A percentile compares a stretch with the other conserved stretches of the same genome.
phyloP scores from a whole-genome alignment of 1,140 invertebrate genomes.

The Habropoda laboriosa region DNA sequence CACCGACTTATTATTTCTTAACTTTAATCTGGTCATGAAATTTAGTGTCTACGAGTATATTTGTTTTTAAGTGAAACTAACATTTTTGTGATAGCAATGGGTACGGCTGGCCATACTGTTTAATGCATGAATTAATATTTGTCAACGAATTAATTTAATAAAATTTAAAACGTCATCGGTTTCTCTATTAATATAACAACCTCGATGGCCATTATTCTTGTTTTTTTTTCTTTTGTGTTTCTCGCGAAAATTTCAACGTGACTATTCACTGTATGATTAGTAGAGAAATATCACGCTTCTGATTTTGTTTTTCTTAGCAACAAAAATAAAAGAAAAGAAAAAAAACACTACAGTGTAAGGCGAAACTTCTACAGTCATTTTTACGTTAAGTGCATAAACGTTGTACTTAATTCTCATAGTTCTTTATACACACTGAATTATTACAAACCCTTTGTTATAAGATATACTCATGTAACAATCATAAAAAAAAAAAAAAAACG shows the following conservation, averaged over 20 bases:
- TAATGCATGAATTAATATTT: conserved; percentile 41
- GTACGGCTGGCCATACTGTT: conserved; percentile 45
- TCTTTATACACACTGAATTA: conserved; percentile 9
- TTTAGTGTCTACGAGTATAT: conserved; percentile 42
- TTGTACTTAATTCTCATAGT: conserved; percentile 30
- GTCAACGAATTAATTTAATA: conserved; percentile 46
- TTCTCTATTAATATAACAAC: conserved; percentile 3
- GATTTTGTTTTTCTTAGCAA: neutral
- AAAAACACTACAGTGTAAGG: neutral
- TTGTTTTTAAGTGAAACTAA: conserved; percentile 48
- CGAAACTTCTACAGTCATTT: neutral
- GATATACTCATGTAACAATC: conserved; percentile 14
- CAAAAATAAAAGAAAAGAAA: neutral
- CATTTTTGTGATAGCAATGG: conserved; percentile 58
- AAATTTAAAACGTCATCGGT: conserved; percentile 17
- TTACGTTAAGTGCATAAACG: neutral
- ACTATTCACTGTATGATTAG: too few relatives aligned
- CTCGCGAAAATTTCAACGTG: neutral
- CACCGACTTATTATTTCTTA: conserved; percentile 40
- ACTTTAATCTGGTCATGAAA: conserved; percentile 53
- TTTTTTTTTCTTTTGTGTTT: neutral
- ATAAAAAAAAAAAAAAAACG: conserved; percentile 5
- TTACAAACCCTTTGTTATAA: conserved; percentile 15
- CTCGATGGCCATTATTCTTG: neutral
- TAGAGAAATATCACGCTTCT: neutral